Evolutionary conservation across 2,888 invertebrate genomes (phyloP).

Genomic region (Latheticus oryzae): DNA sequence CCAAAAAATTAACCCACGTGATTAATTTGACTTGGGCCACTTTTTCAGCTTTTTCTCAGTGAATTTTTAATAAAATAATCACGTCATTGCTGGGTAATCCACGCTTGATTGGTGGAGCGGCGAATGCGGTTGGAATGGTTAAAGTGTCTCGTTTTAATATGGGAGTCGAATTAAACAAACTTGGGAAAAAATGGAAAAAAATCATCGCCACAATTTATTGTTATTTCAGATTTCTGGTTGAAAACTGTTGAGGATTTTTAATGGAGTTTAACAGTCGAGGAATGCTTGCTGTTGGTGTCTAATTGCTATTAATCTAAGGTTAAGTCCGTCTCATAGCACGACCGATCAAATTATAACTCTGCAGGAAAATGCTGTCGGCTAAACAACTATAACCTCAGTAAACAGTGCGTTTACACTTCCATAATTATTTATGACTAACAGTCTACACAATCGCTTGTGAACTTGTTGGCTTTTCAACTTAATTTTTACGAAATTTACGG

Average conservation of each 20-base stretch:
- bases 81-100: constrained; percentile 26
- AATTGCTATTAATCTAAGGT: constrained; percentile 65
- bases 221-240: neutral
- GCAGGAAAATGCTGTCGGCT: constrained; percentile 63
- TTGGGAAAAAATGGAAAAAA: constrained; percentile 1
- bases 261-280: constrained; percentile 56
- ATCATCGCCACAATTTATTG: neutral
- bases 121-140: constrained; percentile 30
- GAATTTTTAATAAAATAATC: constrained; percentile 34
- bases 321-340: constrained; percentile 64
- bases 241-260: constrained; percentile 43
- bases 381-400: constrained; percentile 64
- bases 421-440: constrained; percentile 61
- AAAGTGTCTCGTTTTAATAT: constrained; percentile 6
- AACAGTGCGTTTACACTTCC: constrained; percentile 65
- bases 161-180: constrained; percentile 14
- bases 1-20: constrained; percentile 30
- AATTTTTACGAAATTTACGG: constrained; percentile 37
- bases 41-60: constrained; percentile 22
- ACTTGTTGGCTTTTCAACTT: constrained; percentile 38
- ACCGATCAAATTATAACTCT: constrained; percentile 67
- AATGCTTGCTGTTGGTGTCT: constrained; percentile 62
- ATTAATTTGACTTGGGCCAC: constrained; percentile 24
- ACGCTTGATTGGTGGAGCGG: constrained; percentile 41
- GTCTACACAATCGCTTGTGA: constrained; percentile 43